Percentiles rank a stretch among this genome's conserved stretches.
phyloP scores from a whole-genome alignment of 2,888 invertebrate genomes.

The Eristalinus aeneus region DNA sequence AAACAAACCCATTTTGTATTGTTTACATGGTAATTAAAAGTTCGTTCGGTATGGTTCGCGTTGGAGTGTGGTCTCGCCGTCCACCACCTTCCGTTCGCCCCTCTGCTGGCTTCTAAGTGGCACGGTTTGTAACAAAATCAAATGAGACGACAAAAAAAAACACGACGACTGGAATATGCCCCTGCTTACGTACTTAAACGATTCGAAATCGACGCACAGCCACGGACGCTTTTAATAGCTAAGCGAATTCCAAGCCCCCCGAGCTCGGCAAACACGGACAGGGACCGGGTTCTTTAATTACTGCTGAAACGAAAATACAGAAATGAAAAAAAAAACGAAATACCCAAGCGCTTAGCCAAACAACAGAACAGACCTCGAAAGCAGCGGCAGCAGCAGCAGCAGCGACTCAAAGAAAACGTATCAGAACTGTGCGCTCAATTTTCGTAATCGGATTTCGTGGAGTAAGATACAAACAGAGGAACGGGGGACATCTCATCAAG shows the following conservation, averaged over 20 bases:
- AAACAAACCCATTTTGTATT: conserved; percentile 67
- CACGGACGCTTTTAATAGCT: conserved; percentile 30
- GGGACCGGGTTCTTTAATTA: conserved; percentile 51
- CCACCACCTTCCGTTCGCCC: background rate
- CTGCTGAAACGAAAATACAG: conserved; percentile 38
- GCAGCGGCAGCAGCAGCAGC: background rate
- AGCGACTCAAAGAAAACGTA: conserved; percentile 17
- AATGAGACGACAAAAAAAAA: background rate
- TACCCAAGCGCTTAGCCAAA: conserved; percentile 37
- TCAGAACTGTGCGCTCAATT: conserved; percentile 62
- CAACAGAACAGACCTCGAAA: conserved; percentile 15
- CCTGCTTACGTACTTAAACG: conserved; percentile 20
- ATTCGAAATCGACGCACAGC: conserved; percentile 54
- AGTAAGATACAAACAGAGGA: conserved; percentile 37
- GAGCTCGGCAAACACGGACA: background rate
- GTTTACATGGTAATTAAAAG: conserved; percentile 71
- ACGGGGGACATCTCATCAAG: conserved; percentile 11
- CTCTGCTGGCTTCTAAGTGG: conserved; percentile 14
- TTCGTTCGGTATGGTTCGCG: conserved; percentile 59
- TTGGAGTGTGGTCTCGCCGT: background rate
- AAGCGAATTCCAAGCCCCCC: conserved; percentile 46
- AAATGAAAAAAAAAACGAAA: background rate
- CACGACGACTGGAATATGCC: conserved; percentile 6
- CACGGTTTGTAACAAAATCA: background rate
- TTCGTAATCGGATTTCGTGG: conserved; percentile 65